phyloP scores from a whole-genome alignment of 2,888 invertebrate genomes.

The Cylindroiulus punctatus region DNA sequence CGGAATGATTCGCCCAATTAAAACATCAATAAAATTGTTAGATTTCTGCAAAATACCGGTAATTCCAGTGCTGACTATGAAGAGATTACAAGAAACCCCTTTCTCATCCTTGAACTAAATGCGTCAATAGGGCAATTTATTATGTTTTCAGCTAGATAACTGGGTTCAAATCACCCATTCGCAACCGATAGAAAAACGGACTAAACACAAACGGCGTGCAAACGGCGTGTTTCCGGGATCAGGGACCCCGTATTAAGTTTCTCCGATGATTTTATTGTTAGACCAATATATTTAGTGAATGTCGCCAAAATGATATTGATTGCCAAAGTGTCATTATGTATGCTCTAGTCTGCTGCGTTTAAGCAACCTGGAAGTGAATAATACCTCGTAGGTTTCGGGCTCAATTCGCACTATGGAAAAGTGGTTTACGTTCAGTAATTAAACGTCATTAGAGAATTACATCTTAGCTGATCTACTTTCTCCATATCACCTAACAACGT shows the following conservation, averaged over 20 bases:
- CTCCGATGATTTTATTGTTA: neutral
- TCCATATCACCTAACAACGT: neutral
- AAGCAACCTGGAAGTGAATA: neutral
- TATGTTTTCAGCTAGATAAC: neutral
- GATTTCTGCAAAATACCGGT: neutral
- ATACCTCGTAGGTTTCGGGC: neutral
- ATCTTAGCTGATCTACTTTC: neutral
- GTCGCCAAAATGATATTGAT: neutral
- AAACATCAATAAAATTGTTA: neutral
- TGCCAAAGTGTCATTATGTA: constrained; percentile 7
- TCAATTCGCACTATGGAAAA: neutral
- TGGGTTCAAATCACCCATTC: constrained; percentile 16
- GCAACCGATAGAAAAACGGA: neutral
- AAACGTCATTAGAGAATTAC: neutral
- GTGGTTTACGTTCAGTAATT: neutral
- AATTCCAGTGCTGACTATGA: neutral
- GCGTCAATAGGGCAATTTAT: neutral
- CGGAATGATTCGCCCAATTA: neutral
- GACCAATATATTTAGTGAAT: neutral
- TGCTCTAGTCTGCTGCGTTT: neutral
- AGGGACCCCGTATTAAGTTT: neutral
- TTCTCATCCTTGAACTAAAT: constrained; percentile 11
- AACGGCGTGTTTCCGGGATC: neutral
- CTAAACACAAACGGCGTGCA: neutral
- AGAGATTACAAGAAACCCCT: neutral